Percentiles rank a stretch among this genome's conserved stretches.
These are phyloP conservation scores for Syngnathus typhle DNA, from an alignment of 2,113 vertebrate species.

Conservation along the genomic window DNA sequence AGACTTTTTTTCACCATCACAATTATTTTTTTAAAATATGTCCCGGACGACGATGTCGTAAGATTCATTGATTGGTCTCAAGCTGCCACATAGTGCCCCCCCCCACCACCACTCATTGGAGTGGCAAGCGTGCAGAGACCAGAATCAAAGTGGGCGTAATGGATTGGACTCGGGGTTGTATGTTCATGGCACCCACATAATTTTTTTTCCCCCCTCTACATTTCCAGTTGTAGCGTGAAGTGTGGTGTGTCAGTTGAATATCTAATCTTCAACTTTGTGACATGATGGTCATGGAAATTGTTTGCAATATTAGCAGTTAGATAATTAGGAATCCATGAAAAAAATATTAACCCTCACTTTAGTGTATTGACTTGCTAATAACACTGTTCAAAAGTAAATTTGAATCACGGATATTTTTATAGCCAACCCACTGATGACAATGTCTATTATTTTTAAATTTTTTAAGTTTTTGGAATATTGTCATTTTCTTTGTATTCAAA, in stretches of 20 bases:
- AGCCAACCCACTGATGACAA: too few species aligned
- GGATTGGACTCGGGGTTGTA: constrained; percentile 4
- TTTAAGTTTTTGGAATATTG: too few species aligned
- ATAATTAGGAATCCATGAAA: not conserved
- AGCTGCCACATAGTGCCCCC: not conserved
- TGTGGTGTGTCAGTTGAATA: not conserved
- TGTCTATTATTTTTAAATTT: too few species aligned
- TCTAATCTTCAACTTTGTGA: not conserved
- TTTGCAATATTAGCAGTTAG: not conserved
- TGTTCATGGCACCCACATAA: not conserved
- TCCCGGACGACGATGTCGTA: not conserved
- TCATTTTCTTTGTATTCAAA: too few species aligned
- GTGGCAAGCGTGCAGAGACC: not conserved
- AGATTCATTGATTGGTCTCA: not conserved
- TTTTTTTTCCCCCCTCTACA: not conserved
- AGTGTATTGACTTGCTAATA: too few species aligned
- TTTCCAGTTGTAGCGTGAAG: not conserved
- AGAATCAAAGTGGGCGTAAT: constrained; percentile 5
- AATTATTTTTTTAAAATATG: not conserved
- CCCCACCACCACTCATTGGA: too few species aligned
- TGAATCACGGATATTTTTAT: too few species aligned
- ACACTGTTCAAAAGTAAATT: not conserved
- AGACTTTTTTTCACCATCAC: too few species aligned
- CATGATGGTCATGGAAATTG: not conserved
- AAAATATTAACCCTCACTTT: not conserved